Conservation (phyloP, 2,797 vertebrate genomes). For the Poecilia wingei region DNA sequence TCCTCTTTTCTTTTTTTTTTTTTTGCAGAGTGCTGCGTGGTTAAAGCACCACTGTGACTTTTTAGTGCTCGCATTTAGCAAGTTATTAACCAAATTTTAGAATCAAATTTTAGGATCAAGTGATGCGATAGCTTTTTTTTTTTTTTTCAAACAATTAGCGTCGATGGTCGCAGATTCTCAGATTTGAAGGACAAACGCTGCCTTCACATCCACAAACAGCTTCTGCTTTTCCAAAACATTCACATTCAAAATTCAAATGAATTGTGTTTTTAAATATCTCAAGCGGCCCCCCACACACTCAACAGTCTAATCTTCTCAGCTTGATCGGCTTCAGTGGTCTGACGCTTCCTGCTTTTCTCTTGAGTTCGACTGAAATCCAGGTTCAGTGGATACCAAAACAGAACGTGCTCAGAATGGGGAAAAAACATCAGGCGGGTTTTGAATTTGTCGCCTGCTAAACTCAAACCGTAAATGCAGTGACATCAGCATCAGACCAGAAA, state of each 20-base stretch:
- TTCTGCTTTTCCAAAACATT: background rate
- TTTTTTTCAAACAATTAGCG: background rate
- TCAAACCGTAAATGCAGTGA: background rate
- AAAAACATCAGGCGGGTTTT: background rate
- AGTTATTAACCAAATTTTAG: background rate
- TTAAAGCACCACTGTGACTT: slow-evolving; percentile 9
- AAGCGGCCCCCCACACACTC: no score
- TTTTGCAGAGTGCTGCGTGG: background rate
- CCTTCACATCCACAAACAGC: background rate
- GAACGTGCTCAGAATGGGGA: background rate
- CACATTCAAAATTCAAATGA: background rate
- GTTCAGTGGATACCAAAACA: background rate
- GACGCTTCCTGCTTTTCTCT: background rate
- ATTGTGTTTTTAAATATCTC: background rate
- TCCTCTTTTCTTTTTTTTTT: background rate
- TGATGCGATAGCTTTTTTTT: background rate
- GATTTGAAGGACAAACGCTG: no score
- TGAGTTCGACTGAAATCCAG: background rate
- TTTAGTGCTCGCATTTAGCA: background rate
- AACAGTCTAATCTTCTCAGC: background rate
- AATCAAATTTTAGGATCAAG: background rate
- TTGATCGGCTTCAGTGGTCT: background rate
- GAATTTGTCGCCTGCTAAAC: background rate
- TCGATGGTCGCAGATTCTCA: background rate
- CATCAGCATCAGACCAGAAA: background rate